Evolutionary conservation across 2,113 vertebrate genomes (phyloP).

Genomic region (Microtus oregoni): DNA sequence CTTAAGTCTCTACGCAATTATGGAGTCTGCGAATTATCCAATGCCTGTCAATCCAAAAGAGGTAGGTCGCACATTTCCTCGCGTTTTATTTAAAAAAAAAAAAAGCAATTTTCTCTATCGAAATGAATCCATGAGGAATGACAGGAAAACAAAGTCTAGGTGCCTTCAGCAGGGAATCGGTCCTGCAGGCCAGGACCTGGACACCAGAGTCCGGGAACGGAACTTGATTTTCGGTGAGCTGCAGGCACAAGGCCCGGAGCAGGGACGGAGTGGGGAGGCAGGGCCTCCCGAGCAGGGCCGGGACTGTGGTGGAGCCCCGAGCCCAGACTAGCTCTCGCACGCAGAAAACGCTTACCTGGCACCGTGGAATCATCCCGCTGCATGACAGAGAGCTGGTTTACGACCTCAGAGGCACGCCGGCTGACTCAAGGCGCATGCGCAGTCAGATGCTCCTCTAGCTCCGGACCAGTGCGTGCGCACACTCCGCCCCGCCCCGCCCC

Average conservation of each 20-base stretch:
- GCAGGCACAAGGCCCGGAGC: no score
- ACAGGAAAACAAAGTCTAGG: background rate
- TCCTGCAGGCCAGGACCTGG: background rate
- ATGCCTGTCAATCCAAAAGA: background rate
- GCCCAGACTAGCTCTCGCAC: background rate
- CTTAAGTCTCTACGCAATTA: background rate
- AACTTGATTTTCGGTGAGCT: background rate
- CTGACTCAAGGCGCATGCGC: background rate
- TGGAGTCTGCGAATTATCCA: background rate
- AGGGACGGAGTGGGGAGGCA: rapidly evolving
- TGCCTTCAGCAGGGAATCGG: background rate
- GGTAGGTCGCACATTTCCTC: background rate
- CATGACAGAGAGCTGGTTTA: rapidly evolving
- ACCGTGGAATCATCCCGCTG: constrained; percentile 20
- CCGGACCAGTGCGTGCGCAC: background rate
- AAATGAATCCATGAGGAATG: background rate
- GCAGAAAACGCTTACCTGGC: constrained; percentile 58
- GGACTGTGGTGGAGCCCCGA: rapidly evolving
- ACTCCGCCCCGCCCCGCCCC: no score
- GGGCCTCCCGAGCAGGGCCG: background rate
- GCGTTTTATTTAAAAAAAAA: background rate
- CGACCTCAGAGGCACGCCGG: rapidly evolving
- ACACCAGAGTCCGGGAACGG: rapidly evolving
- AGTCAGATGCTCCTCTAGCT: rapidly evolving
- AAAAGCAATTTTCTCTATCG: background rate